These are phyloP conservation scores for Cataglyphis cursor DNA, from an alignment of 2,888 invertebrate species.

Conservation along the genomic window DNA sequence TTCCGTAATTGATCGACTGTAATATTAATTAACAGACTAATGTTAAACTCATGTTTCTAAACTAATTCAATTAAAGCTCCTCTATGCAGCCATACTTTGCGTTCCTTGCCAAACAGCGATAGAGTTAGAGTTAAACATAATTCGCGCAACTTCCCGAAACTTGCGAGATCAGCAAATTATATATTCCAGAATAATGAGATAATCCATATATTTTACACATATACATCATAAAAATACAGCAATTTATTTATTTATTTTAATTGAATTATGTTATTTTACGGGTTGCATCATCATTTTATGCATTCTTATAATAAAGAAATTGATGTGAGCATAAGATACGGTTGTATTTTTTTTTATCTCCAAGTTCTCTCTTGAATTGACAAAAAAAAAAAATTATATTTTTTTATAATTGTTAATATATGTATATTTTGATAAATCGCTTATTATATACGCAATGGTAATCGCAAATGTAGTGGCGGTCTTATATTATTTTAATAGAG, in stretches of 20 bases:
- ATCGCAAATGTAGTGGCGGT: neutral
- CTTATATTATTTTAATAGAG: neutral
- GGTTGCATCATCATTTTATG: neutral
- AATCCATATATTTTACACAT: neutral
- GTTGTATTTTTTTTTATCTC: neutral
- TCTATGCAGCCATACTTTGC: conserved; percentile 45
- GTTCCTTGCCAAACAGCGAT: conserved; percentile 56
- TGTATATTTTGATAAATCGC: neutral
- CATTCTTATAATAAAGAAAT: neutral
- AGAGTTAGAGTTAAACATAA: conserved; percentile 41
- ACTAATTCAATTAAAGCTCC: conserved; percentile 78
- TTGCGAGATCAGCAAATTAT: conserved; percentile 14
- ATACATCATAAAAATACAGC: neutral
- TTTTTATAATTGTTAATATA: neutral
- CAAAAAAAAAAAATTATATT: neutral
- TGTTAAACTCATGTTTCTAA: conserved; percentile 72
- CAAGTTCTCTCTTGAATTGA: neutral
- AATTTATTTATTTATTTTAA: neutral
- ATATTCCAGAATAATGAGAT: neutral
- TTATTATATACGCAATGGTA: neutral
- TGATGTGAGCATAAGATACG: neutral
- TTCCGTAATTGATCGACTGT: conserved; percentile 66
- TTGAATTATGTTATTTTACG: neutral
- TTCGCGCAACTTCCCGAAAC: conserved; percentile 30
- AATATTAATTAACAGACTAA: conserved; percentile 77